A percentile compares a stretch with the other conserved stretches of the same genome.
Evolutionary conservation across 2,888 invertebrate genomes (phyloP).

Genomic region (Onchidella celtica): DNA sequence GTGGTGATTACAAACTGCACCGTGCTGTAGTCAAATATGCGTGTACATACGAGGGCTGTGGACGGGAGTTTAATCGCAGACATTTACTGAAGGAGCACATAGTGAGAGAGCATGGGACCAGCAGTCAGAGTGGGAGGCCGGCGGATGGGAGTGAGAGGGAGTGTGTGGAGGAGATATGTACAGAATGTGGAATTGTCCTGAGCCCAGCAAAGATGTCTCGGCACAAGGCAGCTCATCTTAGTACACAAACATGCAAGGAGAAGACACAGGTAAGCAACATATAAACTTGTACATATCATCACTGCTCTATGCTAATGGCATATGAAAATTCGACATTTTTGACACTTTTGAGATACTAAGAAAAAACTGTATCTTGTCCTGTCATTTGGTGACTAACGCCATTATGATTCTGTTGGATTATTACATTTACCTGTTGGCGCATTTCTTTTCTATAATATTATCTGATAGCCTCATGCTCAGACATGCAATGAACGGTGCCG

Average conservation of each 20-base stretch:
- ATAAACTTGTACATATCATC: too few relatives aligned
- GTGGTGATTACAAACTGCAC: slow-evolving; percentile 37
- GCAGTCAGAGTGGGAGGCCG: background rate
- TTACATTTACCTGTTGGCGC: too few relatives aligned
- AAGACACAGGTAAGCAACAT: slow-evolving; percentile 30
- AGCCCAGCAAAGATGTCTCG: background rate
- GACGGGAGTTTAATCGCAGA: slow-evolving; percentile 28
- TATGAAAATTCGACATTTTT: too few relatives aligned
- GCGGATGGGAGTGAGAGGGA: background rate
- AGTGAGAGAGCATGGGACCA: slow-evolving; percentile 22
- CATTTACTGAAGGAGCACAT: slow-evolving; percentile 34
- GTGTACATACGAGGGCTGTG: slow-evolving; percentile 19
- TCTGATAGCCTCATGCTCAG: too few relatives aligned
- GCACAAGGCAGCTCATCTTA: slow-evolving; percentile 1
- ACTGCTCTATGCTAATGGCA: too few relatives aligned
- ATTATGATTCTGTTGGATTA: too few relatives aligned
- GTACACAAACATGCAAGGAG: background rate
- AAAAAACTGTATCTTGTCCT: too few relatives aligned
- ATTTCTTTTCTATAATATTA: too few relatives aligned
- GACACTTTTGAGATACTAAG: too few relatives aligned
- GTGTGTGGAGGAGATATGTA: slow-evolving; percentile 20
- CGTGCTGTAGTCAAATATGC: slow-evolving; percentile 27
- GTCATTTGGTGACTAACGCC: too few relatives aligned
- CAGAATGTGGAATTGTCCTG: slow-evolving; percentile 25
- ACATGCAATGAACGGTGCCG: too few relatives aligned